Conservation (phyloP, 2,797 vertebrate species). For the Muraenolepis orangiensis region DNA sequence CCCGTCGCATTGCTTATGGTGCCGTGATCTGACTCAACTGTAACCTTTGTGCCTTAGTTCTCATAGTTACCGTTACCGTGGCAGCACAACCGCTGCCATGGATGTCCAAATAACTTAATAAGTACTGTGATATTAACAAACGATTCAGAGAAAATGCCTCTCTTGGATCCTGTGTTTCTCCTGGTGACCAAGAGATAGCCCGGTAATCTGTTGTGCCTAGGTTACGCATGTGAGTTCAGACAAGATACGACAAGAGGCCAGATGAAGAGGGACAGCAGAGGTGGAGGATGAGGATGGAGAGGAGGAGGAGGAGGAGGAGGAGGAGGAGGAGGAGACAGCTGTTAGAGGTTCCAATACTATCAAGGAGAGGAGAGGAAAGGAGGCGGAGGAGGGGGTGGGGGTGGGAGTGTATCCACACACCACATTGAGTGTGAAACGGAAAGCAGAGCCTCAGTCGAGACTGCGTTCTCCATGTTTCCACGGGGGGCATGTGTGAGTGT, state of each 20-base stretch:
- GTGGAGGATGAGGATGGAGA: not conserved
- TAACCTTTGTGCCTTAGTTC: not conserved
- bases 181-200: too few species aligned
- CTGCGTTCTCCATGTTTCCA: slow-evolving; percentile 51
- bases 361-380: slow-evolving; percentile 53
- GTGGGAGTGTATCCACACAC: slow-evolving; percentile 67
- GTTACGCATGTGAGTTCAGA: not conserved
- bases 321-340: slow-evolving; percentile 63
- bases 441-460: slow-evolving; percentile 54
- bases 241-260: not conserved
- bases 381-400: slow-evolving; percentile 38
- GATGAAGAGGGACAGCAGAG: not conserved
- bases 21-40: not conserved
- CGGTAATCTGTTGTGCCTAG: not conserved
- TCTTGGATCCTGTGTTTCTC: too few species aligned
- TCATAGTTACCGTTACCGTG: not conserved
- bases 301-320: slow-evolving; percentile 36
- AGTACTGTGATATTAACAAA: not conserved
- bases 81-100: not conserved
- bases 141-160: not conserved
- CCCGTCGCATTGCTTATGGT: too few species aligned
- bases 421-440: slow-evolving; percentile 76
- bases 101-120: too few species aligned
- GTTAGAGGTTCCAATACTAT: slow-evolving; percentile 65
- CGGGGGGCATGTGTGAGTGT: too few species aligned